Base-by-base conservation (phyloP, 2,888 invertebrate genomes). In the Galeopsomyia nigrocyanea region DNA sequence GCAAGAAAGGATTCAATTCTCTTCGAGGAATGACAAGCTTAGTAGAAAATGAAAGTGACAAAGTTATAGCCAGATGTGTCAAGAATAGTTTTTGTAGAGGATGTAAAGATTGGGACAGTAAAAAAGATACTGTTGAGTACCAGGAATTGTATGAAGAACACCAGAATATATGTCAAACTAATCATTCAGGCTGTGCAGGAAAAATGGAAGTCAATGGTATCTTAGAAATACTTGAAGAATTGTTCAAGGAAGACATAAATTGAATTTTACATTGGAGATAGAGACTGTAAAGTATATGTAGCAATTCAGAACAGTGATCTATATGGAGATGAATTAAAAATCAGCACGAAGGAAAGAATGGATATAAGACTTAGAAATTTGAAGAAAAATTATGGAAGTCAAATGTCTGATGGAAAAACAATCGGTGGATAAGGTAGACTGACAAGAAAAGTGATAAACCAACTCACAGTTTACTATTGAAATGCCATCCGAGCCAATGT, bases 191-290 rank as follows among this genome's bases (percentile, higher is more conserved):
- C 0, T n/a, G 39, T n/a, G 58, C 46, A 2, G 19, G 58, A n/a
- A 58, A 58, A 19, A 58, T 58, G 46, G 17, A 46, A 58, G 9
- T 58, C 0, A 16, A 58, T 19, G 46, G 58, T 1, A 58, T 46
- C 0, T 16, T 14, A 0, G 31, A 57, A 26, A 57, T 57, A 16
- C 19, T 26, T 57, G 2, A n/a, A 16, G n/a, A 7, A n/a, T 57
- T 31, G 3, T 16, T n/a, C 16, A 17, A n/a, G 9, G 2, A 31
- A 2, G 31, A 31, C 9, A 31, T 57, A 0, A 31, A 16, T 31
- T 9, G 16, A 57, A 2, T 16, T 31, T 9, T 57, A 57, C 57
- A 57, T 57, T 57, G 5, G 26, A 9, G 31, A 57, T 26, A n/a
- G 57, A 0, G 57, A 57, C n/a, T 31, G 17, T 13, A 46, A 58